Conservation (phyloP, 2,797 vertebrate genomes). For the Enteromius trimaculatus region DNA sequence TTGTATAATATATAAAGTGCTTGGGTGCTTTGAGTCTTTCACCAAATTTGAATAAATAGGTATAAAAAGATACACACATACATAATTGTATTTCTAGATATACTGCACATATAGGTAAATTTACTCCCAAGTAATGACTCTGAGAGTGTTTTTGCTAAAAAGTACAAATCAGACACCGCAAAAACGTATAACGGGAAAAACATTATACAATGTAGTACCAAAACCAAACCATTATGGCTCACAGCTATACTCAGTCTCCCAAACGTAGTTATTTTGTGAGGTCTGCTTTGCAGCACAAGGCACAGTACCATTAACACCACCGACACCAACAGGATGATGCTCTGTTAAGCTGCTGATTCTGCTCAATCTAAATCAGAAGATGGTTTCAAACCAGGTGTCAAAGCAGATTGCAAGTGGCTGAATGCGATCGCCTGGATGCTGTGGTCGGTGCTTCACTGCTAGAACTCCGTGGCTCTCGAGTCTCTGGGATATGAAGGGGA, state of each 20-base stretch:
- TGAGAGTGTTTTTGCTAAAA: slow-evolving; percentile 12
- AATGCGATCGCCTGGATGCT: slow-evolving; percentile 73
- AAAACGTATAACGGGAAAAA: not conserved
- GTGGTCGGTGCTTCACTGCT: slow-evolving; percentile 52
- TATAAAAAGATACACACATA: slow-evolving; percentile 29
- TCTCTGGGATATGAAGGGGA: slow-evolving; percentile 56
- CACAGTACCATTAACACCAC: not conserved
- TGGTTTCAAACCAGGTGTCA: slow-evolving; percentile 63
- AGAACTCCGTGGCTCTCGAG: slow-evolving; percentile 65
- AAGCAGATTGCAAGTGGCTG: slow-evolving; percentile 82
- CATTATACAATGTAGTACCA: not conserved
- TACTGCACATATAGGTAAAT: slow-evolving; percentile 11
- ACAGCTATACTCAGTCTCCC: not conserved
- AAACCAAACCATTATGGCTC: slow-evolving; percentile 7
- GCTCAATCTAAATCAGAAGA: not conserved
- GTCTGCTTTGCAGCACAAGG: slow-evolving; percentile 31
- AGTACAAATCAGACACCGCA: not conserved
- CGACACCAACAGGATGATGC: not conserved
- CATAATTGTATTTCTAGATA: not conserved
- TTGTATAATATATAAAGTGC: slow-evolving; percentile 64
- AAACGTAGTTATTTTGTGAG: not conserved
- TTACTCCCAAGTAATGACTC: not conserved
- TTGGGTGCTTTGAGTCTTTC: slow-evolving; percentile 62
- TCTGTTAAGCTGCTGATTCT: not conserved
- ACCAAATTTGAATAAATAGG: slow-evolving; percentile 51